Percentiles rank a stretch among this genome's conserved stretches.
Conservation (phyloP, 2,797 vertebrate genomes). For the Lophius americanus region DNA sequence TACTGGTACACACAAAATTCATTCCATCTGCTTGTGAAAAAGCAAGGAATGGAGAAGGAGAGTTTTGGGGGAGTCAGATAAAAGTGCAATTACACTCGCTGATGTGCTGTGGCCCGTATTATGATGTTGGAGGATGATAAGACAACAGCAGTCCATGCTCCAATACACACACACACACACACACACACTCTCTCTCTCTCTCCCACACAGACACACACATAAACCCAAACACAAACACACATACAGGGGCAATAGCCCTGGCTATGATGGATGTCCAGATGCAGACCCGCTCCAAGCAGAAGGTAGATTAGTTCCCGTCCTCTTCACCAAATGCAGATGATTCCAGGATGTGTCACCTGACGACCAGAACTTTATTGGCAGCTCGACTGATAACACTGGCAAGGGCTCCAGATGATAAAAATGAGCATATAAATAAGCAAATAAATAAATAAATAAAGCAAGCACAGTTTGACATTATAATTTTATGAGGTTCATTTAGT, state of each 20-base stretch:
- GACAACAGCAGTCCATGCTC: constrained; percentile 20
- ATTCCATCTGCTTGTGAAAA: constrained; percentile 27
- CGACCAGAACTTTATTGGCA: constrained; percentile 55
- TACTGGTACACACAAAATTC: constrained; percentile 4
- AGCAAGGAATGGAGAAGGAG: constrained; percentile 53
- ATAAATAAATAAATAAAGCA: not conserved
- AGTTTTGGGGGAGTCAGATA: constrained; percentile 51
- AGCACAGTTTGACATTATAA: constrained; percentile 2
- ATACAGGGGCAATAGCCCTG: constrained; percentile 53
- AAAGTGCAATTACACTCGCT: constrained; percentile 74
- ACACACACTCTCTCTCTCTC: not conserved
- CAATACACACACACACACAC: constrained; percentile 20
- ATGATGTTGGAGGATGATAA: constrained; percentile 70
- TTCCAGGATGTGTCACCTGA: constrained; percentile 43
- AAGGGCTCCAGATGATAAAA: constrained; percentile 26
- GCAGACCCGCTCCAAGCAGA: constrained; percentile 57
- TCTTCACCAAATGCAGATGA: constrained; percentile 50
- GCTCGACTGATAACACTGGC: constrained; percentile 38
- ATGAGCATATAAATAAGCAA: not conserved
- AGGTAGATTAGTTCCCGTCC: constrained; percentile 60
- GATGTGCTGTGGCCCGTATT: constrained; percentile 77
- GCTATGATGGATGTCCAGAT: constrained; percentile 70
- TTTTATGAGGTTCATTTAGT: constrained; percentile 17
- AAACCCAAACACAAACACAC: not conserved
- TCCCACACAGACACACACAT: constrained; percentile 9